Percentiles rank a stretch among this genome's conserved stretches.
These are phyloP conservation scores for Datnioides undecimradiatus DNA, from an alignment of 2,113 vertebrate genomes.

Conservation along the genomic window DNA sequence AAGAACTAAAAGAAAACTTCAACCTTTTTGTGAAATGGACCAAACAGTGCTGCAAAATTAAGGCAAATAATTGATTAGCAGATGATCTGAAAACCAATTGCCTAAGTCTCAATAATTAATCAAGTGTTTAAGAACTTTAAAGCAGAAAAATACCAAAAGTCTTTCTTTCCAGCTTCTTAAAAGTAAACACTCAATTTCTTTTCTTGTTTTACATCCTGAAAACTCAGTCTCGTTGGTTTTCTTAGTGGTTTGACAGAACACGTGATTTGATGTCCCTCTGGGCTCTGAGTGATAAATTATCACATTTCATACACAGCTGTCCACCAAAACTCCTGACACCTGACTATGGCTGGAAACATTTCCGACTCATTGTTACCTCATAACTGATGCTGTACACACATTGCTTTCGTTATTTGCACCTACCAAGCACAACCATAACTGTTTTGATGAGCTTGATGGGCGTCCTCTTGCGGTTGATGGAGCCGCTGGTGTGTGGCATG, in stretches of 20 bases:
- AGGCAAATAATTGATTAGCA: too few species aligned
- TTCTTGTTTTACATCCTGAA: neutral
- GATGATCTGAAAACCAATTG: neutral
- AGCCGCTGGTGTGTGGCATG: conserved; percentile 88
- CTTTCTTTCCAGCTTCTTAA: neutral
- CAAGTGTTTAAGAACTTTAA: neutral
- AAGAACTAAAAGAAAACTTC: neutral
- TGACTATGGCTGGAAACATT: neutral
- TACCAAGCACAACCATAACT: conserved; percentile 97
- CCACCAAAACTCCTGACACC: neutral
- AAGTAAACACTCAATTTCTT: neutral
- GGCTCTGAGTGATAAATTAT: neutral
- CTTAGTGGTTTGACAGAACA: neutral
- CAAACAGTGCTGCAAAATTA: neutral
- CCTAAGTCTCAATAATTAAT: neutral
- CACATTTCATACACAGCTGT: neutral
- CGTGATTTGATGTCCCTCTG: neutral
- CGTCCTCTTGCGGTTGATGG: conserved; percentile 91
- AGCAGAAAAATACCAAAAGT: neutral
- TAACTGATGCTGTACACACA: neutral
- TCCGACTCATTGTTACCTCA: conserved; percentile 4
- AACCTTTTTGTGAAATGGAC: neutral
- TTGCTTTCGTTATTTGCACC: conserved; percentile 57
- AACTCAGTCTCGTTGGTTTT: neutral
- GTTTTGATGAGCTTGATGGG: conserved; percentile 99